A percentile compares a stretch with the other conserved stretches of the same genome.
Evolutionary conservation across 2,113 vertebrate genomes (phyloP).

Genomic region (Quiscalus mexicanus): DNA sequence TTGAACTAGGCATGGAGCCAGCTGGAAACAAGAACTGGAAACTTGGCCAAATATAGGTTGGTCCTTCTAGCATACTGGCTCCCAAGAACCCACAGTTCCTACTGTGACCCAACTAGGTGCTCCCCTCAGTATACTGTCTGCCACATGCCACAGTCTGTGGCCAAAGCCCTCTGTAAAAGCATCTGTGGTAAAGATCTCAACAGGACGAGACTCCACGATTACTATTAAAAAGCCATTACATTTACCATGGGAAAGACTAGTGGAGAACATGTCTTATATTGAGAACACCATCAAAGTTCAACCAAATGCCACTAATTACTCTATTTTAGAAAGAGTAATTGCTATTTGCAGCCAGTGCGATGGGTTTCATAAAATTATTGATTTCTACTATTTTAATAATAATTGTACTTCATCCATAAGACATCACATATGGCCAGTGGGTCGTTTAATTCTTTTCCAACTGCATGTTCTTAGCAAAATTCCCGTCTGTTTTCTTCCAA

Average conservation of each 20-base stretch:
- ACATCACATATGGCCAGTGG: background rate
- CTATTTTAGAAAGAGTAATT: background rate
- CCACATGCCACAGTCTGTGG: background rate
- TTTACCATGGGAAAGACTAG: slow-evolving; percentile 3
- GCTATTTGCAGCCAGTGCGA: background rate
- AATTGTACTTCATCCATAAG: background rate
- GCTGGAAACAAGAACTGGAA: background rate
- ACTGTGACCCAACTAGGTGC: background rate
- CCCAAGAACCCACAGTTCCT: background rate
- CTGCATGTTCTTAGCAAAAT: background rate
- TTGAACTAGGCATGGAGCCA: background rate
- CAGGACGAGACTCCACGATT: background rate
- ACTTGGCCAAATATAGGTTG: background rate
- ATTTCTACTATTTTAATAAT: background rate
- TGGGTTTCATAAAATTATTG: background rate
- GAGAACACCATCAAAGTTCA: slow-evolving; percentile 30
- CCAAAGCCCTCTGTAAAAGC: background rate
- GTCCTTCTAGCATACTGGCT: background rate
- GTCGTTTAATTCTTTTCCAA: background rate
- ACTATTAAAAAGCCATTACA: slow-evolving; percentile 47
- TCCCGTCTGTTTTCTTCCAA: background rate
- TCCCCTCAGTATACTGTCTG: background rate
- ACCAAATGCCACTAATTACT: slow-evolving; percentile 25
- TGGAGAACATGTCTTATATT: background rate
- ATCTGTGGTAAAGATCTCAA: background rate